Base-by-base conservation (phyloP, 1,140 invertebrate species). In the Epicauta chinensis region DNA sequence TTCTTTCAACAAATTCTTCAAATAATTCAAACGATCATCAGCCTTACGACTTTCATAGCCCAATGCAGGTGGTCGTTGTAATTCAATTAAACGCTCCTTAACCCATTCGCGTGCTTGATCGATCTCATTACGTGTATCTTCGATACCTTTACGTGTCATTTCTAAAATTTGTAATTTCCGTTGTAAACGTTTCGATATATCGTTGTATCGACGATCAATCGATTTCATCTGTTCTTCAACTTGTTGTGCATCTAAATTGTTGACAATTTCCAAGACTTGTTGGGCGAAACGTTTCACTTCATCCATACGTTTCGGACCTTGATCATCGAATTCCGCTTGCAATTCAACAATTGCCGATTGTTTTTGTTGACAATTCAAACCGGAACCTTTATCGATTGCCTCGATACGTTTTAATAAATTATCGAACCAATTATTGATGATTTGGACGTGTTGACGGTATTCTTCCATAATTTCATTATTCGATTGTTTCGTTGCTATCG, bases 211-310 rank as follows among this genome's bases (percentile, higher is more conserved):
- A 57, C 89, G 77, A 64, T 94, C 89, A 1, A 90, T 76, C 0
- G 84, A 83, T 70, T 91, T 91, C 54, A 61, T 53, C 75, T 89
- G 86, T 66, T 95, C 92, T 67, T 94, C 90, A 13, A 95, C 84
- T 70, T 94, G 89, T 59, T 94, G 90, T 0, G 85, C 84, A 69
- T 95, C 93, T 34, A 91, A 71, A 69, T 88, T 91, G 66, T 86
- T 91, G 1, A 91, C 84, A 30, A 89, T 80, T 48, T 87, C 83
- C 41, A 82, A 85, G 16, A 91, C 85, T 68, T 84, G 75, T 7
- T 78, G 69, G 1, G 81, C 86, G 16, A 87, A 74, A 36, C 73
- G 70, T 59, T 85, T 87, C 0, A 89, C 76, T 52, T 81, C 78
- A 15, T 81, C 79, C 16, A 87, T 68, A 60, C 78, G 82, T 13